Conservation (phyloP, 2,113 vertebrate species). For the Brienomyrus brachyistius region DNA sequence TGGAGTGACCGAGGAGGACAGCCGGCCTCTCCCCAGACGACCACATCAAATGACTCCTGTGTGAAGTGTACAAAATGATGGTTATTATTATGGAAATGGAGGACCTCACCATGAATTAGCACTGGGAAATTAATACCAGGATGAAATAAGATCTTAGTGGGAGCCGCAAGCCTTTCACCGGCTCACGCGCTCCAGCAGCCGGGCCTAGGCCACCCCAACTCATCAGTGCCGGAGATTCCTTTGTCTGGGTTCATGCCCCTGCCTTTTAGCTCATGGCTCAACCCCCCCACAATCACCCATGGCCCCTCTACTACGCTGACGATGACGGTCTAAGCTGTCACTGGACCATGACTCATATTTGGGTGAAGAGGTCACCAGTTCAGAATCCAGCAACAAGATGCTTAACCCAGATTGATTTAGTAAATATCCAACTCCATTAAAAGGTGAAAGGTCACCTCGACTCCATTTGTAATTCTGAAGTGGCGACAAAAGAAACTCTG, state of each 20-base stretch:
- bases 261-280: background rate
- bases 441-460: background rate
- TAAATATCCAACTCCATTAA: constrained; percentile 2
- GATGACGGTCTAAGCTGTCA: background rate
- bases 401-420: constrained; percentile 1
- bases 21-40: background rate
- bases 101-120: background rate
- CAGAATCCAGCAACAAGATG: background rate
- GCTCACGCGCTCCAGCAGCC: background rate
- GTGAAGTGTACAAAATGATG: constrained; percentile 13
- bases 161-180: background rate
- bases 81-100: constrained; percentile 15
- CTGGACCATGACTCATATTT: background rate
- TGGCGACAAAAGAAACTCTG: background rate
- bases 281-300: background rate
- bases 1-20: background rate
- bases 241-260: background rate
- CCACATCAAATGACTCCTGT: constrained; percentile 1
- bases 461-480: background rate
- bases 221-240: background rate
- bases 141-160: background rate
- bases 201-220: background rate
- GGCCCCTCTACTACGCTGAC: background rate
- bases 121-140: background rate
- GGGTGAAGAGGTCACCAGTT: background rate